phyloP scores from a whole-genome alignment of 2,888 invertebrate species.

The Trichacis sp. region DNA sequence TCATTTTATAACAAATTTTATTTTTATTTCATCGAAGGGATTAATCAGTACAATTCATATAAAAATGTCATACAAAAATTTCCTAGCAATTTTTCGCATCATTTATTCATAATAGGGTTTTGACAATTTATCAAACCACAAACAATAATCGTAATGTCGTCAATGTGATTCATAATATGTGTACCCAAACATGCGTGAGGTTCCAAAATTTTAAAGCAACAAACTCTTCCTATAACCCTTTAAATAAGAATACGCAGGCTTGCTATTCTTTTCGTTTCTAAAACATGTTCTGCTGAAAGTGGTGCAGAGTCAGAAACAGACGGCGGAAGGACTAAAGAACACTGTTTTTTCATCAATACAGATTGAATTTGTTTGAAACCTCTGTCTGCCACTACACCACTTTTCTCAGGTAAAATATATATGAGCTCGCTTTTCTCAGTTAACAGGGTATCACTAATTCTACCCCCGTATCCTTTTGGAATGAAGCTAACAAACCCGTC shows the following conservation, averaged over 20 bases:
- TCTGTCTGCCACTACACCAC: slow-evolving; percentile 37
- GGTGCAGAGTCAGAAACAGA: slow-evolving; percentile 18
- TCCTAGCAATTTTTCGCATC: background rate
- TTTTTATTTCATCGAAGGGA: too few relatives aligned
- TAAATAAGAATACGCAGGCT: slow-evolving; percentile 44
- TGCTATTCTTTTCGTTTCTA: slow-evolving; percentile 40
- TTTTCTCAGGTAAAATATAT: slow-evolving; percentile 7
- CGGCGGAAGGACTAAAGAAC: slow-evolving; percentile 32
- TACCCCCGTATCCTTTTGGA: slow-evolving; percentile 46
- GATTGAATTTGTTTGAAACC: slow-evolving; percentile 39
- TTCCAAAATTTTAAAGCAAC: slow-evolving; percentile 40
- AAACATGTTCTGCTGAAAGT: slow-evolving; percentile 10
- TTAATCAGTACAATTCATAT: too few relatives aligned
- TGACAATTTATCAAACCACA: slow-evolving; percentile 44
- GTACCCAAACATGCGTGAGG: slow-evolving; percentile 32
- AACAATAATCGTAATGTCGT: slow-evolving; percentile 30
- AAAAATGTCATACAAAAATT: background rate
- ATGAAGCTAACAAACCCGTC: slow-evolving; percentile 48
- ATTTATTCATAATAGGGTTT: slow-evolving; percentile 24
- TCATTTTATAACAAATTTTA: too few relatives aligned
- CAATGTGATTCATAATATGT: slow-evolving; percentile 6
- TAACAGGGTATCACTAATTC: slow-evolving; percentile 39
- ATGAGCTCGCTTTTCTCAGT: slow-evolving; percentile 28
- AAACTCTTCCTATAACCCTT: slow-evolving; percentile 42
- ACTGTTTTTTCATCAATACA: slow-evolving; percentile 11